A percentile compares a stretch with the other conserved stretches of the same genome.
phyloP scores from a whole-genome alignment of 2,797 vertebrate species.

The Netta rufina region DNA sequence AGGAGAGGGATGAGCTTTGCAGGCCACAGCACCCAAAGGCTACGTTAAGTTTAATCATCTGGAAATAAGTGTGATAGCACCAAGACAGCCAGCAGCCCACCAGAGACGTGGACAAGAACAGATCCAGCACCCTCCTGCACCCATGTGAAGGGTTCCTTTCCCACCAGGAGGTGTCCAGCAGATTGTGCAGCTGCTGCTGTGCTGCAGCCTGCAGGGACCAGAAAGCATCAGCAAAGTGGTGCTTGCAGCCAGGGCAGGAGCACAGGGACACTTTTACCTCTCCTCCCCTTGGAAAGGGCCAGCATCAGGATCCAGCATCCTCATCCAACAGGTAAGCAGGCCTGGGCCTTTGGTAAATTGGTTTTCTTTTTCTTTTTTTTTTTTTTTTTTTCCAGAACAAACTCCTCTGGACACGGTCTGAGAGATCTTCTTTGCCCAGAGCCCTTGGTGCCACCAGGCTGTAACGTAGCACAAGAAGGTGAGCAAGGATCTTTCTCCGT shows the following conservation, averaged over 20 bases:
- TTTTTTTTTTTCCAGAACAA: neutral
- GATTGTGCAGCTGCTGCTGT: neutral
- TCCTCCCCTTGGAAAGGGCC: neutral
- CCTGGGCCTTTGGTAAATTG: neutral
- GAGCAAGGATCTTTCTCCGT: neutral
- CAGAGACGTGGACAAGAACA: neutral
- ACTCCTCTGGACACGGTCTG: too few species aligned
- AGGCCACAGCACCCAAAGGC: neutral
- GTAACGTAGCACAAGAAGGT: neutral
- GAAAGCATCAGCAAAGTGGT: neutral
- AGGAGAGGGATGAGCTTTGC: neutral
- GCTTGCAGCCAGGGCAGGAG: neutral
- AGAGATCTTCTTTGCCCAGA: neutral
- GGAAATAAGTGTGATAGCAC: neutral
- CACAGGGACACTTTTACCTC: neutral
- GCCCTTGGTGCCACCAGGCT: neutral
- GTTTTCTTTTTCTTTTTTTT: neutral
- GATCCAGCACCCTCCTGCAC: neutral
- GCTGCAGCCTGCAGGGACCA: neutral
- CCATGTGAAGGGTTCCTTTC: neutral
- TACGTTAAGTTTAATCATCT: neutral
- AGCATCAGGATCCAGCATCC: neutral
- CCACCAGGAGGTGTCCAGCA: neutral
- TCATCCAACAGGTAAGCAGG: neutral
- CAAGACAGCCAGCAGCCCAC: neutral